Conservation (phyloP, 1,140 invertebrate genomes). For the Camponotus vicinus region DNA sequence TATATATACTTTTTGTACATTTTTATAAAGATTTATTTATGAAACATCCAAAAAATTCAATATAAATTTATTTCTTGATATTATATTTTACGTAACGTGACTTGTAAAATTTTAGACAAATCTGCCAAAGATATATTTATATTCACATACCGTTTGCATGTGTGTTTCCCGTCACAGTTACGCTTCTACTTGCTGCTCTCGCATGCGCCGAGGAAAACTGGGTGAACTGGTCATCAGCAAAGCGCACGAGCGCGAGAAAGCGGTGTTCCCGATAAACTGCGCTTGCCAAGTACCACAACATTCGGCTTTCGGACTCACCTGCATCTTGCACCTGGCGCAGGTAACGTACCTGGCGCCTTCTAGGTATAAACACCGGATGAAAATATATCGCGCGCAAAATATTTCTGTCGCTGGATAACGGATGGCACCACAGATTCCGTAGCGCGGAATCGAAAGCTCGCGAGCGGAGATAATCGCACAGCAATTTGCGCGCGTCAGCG, state of each 20-base stretch:
- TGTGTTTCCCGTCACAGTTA: slow-evolving; percentile 10
- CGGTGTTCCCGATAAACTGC: slow-evolving; percentile 11
- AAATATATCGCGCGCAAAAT: slow-evolving; percentile 12
- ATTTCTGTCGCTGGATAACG: slow-evolving; percentile 57
- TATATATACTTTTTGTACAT: too few species aligned
- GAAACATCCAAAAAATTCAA: not conserved
- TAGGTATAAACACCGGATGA: not conserved
- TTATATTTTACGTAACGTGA: not conserved
- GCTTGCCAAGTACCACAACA: not conserved
- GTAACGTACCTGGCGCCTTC: slow-evolving; percentile 2
- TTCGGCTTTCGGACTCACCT: not conserved
- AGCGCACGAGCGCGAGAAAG: not conserved
- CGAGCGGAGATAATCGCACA: slow-evolving; percentile 28
- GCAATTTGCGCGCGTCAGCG: slow-evolving; percentile 38
- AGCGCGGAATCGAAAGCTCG: not conserved
- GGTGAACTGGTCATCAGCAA: slow-evolving; percentile 13
- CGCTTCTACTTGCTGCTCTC: not conserved
- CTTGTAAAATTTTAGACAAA: not conserved
- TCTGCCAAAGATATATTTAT: not conserved
- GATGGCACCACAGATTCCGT: slow-evolving; percentile 64
- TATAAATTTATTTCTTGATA: not conserved
- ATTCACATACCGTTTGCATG: too few species aligned
- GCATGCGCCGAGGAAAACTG: slow-evolving; percentile 33
- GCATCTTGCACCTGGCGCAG: slow-evolving; percentile 18
- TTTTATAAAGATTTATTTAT: too few species aligned